Conservation (phyloP, 2,888 invertebrate species). For the Luperina nickerlii region DNA sequence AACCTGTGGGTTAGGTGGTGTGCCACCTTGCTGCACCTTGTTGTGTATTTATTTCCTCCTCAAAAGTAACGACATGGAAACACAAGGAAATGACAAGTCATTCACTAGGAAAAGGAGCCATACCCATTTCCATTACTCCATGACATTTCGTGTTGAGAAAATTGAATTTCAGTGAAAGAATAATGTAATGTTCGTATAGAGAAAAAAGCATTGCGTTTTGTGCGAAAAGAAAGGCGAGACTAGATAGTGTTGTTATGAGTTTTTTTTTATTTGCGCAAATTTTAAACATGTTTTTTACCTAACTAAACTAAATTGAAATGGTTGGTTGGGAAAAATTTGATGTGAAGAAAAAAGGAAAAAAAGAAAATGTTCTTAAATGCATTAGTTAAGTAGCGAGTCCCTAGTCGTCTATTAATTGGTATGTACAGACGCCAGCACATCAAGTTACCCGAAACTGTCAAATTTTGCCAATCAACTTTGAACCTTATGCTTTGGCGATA, state of each 20-base stretch:
- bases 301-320: neutral
- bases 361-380: neutral
- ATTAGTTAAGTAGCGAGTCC: too few relatives aligned
- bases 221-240: neutral
- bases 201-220: slow-evolving; percentile 16
- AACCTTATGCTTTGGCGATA: too few relatives aligned
- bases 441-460: too few relatives aligned
- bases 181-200: slow-evolving; percentile 33
- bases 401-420: too few relatives aligned
- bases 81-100: slow-evolving; percentile 57
- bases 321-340: too few relatives aligned
- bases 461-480: too few relatives aligned
- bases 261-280: neutral
- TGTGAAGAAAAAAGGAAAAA: too few relatives aligned
- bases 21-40: too few relatives aligned
- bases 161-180: slow-evolving; percentile 72
- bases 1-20: too few relatives aligned
- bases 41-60: neutral
- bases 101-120: slow-evolving; percentile 45
- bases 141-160: slow-evolving; percentile 80
- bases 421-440: too few relatives aligned
- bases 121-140: slow-evolving; percentile 52
- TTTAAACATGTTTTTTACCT: neutral
- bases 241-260: neutral
- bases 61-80: slow-evolving; percentile 31